Evolutionary conservation across 2,888 invertebrate species (phyloP), one percentile per base, ranked within the genome.

Genomic region (Nomada lathburiana): DNA sequence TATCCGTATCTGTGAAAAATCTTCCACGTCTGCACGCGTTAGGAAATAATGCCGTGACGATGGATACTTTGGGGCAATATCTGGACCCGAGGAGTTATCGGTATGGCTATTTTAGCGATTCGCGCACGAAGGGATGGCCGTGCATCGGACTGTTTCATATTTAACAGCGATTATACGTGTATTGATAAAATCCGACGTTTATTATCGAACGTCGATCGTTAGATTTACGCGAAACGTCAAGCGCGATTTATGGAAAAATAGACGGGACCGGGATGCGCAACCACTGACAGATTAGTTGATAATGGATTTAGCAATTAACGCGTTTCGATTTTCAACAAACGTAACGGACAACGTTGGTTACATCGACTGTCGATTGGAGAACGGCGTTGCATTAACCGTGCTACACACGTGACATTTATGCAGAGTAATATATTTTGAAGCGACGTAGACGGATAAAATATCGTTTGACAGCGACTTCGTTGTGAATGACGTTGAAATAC

Each of bases 41-140:
- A 23, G 23, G 13, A 23, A 5, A 11, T 36, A 57, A 69, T 57
- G 4, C 18, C 23, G 13, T 36, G 47, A 50, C 26, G 23, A 50
- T 29, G 20, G 29, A 29, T 16, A 16, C 70, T 20, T 50, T 20
- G 29, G 59, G 70, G 70, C 59, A 70, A 47, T 70, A 70, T 13
- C n/a, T 13, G 29, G n/a, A 50, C 59, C 47, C 57, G 50, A 23
- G 5, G 23, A 44, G n/a, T 36, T 60, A 47, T 68, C 55, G 50
- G 20, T 69, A 18, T 9, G 26, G 36, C 29, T 29, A 47, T 59
- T 47, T 70, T 47, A 53, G 23, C 23, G 71, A 52, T 62, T 62
- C 52, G n/a, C 13, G 57, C 18, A 52, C 36, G 62, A 60, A 29
- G n/a, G 47, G 44, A 13, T 23, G n/a, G 1, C 18, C 13, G 18